phyloP scores from a whole-genome alignment of 2,888 invertebrate species.

The Chydorus sphaericus region DNA sequence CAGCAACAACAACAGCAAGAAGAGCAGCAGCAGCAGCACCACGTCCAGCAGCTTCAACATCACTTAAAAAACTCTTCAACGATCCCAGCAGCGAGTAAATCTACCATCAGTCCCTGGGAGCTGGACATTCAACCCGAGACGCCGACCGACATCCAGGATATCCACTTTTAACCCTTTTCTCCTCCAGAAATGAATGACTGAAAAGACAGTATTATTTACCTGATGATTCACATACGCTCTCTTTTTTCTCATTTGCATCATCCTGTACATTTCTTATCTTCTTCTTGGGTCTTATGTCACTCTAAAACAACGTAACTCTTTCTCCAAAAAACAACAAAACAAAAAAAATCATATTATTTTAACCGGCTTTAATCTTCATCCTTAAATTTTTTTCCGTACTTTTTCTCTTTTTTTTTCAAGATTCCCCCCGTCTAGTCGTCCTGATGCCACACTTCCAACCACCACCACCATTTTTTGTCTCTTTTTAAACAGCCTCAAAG shows the following conservation, averaged over 20 bases:
- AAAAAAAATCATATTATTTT: not conserved
- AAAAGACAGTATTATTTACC: conserved; percentile 4
- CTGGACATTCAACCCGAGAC: conserved; percentile 35
- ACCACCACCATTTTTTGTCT: not conserved
- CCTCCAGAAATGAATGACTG: not conserved
- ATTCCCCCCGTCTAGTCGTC: not conserved
- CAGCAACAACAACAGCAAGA: conserved; percentile 22
- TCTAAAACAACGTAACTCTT: not conserved
- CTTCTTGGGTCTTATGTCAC: not conserved
- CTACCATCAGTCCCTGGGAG: conserved; percentile 25
- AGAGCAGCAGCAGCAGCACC: conserved; percentile 25
- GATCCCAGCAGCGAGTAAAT: conserved; percentile 22
- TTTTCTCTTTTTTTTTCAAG: not conserved
- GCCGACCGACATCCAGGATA: conserved; percentile 48
- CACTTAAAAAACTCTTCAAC: conserved; percentile 7
- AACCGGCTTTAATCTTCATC: not conserved
- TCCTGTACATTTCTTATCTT: not conserved
- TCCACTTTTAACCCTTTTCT: conserved; percentile 35
- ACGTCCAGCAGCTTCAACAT: conserved; percentile 10
- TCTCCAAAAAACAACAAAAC: not conserved
- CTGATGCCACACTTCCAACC: not conserved
- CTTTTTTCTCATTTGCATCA: too few species aligned
- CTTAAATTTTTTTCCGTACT: not conserved
- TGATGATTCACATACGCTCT: conserved; percentile 1
- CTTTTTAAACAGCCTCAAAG: not conserved